Conservation (phyloP, 2,797 vertebrate genomes). For the Perodicticus potto region DNA sequence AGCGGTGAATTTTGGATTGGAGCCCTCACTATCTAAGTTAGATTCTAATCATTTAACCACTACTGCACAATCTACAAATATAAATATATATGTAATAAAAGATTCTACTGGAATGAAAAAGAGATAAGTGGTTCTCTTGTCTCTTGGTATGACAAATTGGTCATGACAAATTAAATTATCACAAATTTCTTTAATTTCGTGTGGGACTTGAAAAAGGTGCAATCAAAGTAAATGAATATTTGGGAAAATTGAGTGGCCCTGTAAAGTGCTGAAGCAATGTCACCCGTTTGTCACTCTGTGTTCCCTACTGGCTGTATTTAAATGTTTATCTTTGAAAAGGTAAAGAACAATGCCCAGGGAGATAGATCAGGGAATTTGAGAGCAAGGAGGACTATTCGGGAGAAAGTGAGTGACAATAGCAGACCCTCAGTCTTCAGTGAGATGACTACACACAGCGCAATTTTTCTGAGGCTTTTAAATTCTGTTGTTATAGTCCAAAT, state of each 20-base stretch:
- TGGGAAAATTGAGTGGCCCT: background rate
- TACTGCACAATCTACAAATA: background rate
- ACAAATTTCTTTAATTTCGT: background rate
- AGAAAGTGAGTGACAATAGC: background rate
- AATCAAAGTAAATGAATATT: background rate
- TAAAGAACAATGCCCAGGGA: background rate
- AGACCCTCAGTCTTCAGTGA: background rate
- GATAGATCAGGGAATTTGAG: background rate
- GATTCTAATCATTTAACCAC: background rate
- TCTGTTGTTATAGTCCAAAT: slow-evolving; percentile 22
- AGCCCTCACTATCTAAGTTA: background rate
- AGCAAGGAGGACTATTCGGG: background rate
- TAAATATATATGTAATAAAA: background rate
- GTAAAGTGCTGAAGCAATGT: background rate
- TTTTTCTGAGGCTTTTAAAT: background rate
- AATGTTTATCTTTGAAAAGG: background rate
- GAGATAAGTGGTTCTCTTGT: background rate
- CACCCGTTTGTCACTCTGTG: background rate
- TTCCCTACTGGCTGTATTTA: background rate
- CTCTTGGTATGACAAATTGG: background rate
- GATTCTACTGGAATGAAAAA: background rate
- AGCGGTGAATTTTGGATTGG: background rate
- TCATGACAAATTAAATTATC: background rate
- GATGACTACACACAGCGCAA: background rate
- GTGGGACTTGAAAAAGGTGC: background rate